Conservation (phyloP, 1,140 invertebrate genomes). For the Hyposmocoma kahamanoa region DNA sequence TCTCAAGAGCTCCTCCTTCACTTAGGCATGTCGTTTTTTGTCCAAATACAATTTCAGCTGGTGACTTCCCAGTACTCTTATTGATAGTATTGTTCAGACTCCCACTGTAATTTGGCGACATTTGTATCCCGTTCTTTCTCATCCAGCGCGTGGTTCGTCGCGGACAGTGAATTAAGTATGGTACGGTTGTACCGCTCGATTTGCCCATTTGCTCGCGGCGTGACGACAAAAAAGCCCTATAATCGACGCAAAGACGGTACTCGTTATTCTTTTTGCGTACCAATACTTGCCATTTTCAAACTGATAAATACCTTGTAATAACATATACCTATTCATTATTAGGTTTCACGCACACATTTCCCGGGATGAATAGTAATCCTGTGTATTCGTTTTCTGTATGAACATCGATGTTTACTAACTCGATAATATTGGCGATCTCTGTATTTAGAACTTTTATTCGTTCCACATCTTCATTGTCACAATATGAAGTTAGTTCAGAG, state of each 20-base stretch:
- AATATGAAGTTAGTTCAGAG: constrained; percentile 3
- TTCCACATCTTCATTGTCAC: neutral
- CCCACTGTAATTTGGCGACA: neutral
- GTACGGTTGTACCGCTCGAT: neutral
- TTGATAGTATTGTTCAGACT: neutral
- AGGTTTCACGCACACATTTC: constrained; percentile 5
- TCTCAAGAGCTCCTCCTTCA: neutral
- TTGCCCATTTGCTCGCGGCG: neutral
- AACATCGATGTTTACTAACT: neutral
- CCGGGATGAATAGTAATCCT: constrained; percentile 3
- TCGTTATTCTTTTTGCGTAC: too few relatives aligned
- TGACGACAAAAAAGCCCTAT: too few relatives aligned
- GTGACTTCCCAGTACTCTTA: neutral
- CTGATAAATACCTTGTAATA: constrained; percentile 8
- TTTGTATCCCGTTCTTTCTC: neutral
- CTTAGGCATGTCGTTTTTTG: neutral
- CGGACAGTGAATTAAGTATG: neutral
- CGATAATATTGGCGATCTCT: neutral
- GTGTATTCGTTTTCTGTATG: neutral
- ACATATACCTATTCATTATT: neutral
- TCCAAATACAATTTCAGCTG: constrained; percentile 2
- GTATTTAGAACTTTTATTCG: neutral
- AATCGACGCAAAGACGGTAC: too few relatives aligned
- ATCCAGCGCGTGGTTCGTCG: neutral
- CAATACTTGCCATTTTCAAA: neutral